Evolutionary conservation across 64 coral and sea anemone species (phyloP), one percentile per base, ranked within the genome.

Genomic region (Montipora cactus): DNA sequence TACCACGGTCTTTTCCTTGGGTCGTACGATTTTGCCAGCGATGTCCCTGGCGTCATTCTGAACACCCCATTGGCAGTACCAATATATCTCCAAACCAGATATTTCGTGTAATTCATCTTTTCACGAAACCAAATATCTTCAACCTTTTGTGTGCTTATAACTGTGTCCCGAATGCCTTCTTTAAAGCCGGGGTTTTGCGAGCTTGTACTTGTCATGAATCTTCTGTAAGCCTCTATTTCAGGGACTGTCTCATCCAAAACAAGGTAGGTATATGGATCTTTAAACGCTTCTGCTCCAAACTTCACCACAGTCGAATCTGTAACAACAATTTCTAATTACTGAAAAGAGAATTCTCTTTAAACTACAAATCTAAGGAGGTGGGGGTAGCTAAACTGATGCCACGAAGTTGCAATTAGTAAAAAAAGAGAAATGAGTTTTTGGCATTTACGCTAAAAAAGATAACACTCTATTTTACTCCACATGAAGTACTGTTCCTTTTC

Each of bases 41-140:
- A 61, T 4, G 46, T 81, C 8, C 93, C 87, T 15, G 93, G 93
- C 4, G 61, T 83, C 25, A 83, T 81, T 77, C 93, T 90, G 46
- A 94, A 76, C 3, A 95, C 79, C 1, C 93, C 93, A 72, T 90
- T 81, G 10, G 87, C 71, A 14, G 87, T 77, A 10, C 75, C 93
- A 74, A 95, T 48, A 75, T 95, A 95, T 78, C 93, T 81, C 93
- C 93, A 95, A 1, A 95, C 88, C 44, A 95, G 23, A 44, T 95
- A 90, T 0, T 84, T 88, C 2, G 57, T 69, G 3, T 89, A 74
- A 15, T 44, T 74, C 2, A 55, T 58, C 44, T 89, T 90, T n/a
- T 90, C 47, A 1, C 12, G 68, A 11, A 95, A 81, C 93, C 93
- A 95, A 74, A 95, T 95, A 3, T 72, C 23, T 1, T 95, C 93